A percentile compares a stretch with the other conserved stretches of the same genome.
Evolutionary conservation across 1,140 invertebrate species (phyloP).

Genomic region (Hycleus cichorii): DNA sequence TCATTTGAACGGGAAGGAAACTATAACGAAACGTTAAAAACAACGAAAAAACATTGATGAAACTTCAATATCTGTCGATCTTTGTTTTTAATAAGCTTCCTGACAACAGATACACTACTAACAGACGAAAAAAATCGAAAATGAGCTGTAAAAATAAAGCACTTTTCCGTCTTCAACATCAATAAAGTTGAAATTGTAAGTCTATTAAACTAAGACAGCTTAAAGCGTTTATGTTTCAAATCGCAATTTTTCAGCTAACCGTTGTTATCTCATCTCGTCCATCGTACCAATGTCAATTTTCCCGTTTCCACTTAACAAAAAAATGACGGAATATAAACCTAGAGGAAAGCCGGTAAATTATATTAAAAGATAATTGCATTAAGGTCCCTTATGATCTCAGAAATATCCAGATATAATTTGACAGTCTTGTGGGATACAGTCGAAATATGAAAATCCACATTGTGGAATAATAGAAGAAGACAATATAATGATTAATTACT

Average conservation of each 20-base stretch:
- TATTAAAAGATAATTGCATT: slow-evolving; percentile 23
- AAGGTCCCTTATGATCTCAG: slow-evolving; percentile 17
- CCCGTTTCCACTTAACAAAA: slow-evolving; percentile 8
- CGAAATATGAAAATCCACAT: slow-evolving; percentile 12
- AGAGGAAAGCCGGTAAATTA: slow-evolving; percentile 14
- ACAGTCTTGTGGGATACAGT: slow-evolving; percentile 14
- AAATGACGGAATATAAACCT: neutral
- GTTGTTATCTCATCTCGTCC: slow-evolving; percentile 11
- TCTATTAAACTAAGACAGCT: slow-evolving; percentile 12
- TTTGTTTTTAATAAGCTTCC: slow-evolving; percentile 14
- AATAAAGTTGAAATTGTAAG: slow-evolving; percentile 17
- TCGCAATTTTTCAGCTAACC: slow-evolving; percentile 17
- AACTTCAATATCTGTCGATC: slow-evolving; percentile 5
- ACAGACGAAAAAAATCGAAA: slow-evolving; percentile 6
- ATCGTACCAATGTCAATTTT: slow-evolving; percentile 16
- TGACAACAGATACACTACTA: slow-evolving; percentile 2
- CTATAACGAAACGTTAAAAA: neutral
- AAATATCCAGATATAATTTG: slow-evolving; percentile 19
- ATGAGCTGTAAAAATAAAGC: slow-evolving; percentile 5
- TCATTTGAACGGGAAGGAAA: too few relatives aligned
- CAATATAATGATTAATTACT: too few relatives aligned
- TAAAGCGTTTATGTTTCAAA: slow-evolving; percentile 16
- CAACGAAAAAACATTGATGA: neutral
- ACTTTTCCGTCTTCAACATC: slow-evolving; percentile 15
- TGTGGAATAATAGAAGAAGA: too few relatives aligned